phyloP scores from a whole-genome alignment of 2,888 invertebrate species.

The Agrilus biguttatus region DNA sequence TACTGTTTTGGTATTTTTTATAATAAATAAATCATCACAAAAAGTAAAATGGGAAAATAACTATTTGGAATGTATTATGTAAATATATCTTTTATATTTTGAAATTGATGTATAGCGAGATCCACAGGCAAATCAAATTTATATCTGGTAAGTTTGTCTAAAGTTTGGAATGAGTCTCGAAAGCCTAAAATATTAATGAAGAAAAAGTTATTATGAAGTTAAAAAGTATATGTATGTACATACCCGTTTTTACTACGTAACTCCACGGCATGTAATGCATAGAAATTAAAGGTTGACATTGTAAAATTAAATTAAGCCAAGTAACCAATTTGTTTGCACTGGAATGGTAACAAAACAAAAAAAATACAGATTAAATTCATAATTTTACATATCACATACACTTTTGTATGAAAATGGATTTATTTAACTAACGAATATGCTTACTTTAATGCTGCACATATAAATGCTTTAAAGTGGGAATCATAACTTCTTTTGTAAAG shows the following conservation, averaged over 20 bases:
- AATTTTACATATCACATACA: conserved; percentile 1
- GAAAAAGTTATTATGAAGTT: neutral
- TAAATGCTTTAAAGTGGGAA: conserved; percentile 96
- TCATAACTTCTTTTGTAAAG: conserved; percentile 89
- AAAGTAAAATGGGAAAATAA: no score
- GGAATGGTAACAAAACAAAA: conserved; percentile 17
- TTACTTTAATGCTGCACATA: conserved; percentile 92
- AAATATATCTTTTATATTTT: conserved; percentile 95
- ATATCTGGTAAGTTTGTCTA: conserved; percentile 72
- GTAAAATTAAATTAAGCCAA: conserved; percentile 89
- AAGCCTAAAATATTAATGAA: conserved; percentile 49
- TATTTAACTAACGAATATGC: conserved; percentile 19
- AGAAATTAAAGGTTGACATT: conserved; percentile 66
- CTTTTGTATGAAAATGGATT: neutral
- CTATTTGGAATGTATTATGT: conserved; percentile 34
- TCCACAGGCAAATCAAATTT: conserved; percentile 93
- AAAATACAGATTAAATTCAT: conserved; percentile 4
- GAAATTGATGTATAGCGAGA: conserved; percentile 89
- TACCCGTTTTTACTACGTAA: conserved; percentile 85
- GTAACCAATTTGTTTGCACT: conserved; percentile 81
- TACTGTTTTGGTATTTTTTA: no score
- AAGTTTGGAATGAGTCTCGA: conserved; percentile 82
- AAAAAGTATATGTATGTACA: conserved; percentile 6
- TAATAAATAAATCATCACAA: no score
- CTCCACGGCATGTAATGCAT: conserved; percentile 81